Percentiles rank a stretch among this genome's conserved stretches.
phyloP scores from a whole-genome alignment of 1,140 invertebrate genomes.

The Neodiprion lecontei region DNA sequence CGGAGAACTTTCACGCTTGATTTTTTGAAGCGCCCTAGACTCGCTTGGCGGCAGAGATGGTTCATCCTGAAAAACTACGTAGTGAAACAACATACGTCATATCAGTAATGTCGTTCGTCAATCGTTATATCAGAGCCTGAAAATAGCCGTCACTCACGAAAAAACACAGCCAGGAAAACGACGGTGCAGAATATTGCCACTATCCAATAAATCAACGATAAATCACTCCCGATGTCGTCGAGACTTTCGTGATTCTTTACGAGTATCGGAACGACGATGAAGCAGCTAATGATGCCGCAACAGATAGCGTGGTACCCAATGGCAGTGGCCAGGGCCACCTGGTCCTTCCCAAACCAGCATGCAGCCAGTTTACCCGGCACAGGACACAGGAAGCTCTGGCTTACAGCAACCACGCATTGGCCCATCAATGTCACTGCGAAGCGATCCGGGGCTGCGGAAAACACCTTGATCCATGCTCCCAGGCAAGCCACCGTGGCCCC shows the following conservation, averaged over 20 bases:
- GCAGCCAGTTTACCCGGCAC: constrained; percentile 74
- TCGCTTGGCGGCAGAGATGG: constrained; percentile 65
- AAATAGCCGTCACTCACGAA: too few relatives aligned
- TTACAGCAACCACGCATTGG: constrained; percentile 73
- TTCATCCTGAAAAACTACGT: constrained; percentile 64
- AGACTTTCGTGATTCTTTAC: constrained; percentile 50
- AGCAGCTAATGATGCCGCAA: constrained; percentile 57
- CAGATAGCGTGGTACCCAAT: constrained; percentile 83
- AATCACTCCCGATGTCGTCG: constrained; percentile 48
- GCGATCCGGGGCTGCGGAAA: constrained; percentile 58
- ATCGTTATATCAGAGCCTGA: too few relatives aligned
- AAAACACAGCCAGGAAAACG: too few relatives aligned
- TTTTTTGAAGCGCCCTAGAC: constrained; percentile 32
- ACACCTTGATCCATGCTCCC: constrained; percentile 75
- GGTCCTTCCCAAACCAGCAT: constrained; percentile 71
- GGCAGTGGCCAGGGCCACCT: constrained; percentile 76
- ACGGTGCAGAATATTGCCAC: constrained; percentile 42
- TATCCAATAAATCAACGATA: constrained; percentile 51
- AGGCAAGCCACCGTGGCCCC: constrained; percentile 51
- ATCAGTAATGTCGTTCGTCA: too few relatives aligned
- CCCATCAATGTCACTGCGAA: constrained; percentile 70
- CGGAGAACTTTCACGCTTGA: constrained; percentile 17
- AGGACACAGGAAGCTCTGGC: constrained; percentile 67
- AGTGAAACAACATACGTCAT: too few relatives aligned
- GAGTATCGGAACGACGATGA: constrained; percentile 49